Evolutionary conservation across 2,888 invertebrate species (phyloP), one percentile per base, ranked within the genome.

Genomic region (Cinara cedri): DNA sequence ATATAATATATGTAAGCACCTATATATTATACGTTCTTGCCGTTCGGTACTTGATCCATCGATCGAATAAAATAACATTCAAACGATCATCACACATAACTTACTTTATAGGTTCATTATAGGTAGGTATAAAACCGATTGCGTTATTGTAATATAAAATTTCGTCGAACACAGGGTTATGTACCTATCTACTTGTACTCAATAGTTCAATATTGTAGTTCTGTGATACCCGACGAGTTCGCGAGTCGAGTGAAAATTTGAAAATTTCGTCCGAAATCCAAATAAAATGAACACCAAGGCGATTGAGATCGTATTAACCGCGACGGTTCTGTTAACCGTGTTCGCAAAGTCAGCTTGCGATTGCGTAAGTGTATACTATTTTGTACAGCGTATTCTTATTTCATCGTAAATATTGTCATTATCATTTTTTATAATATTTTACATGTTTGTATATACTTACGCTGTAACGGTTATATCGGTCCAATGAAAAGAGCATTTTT

Each of bases 331-430:
- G 42, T 11, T 63, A 14, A 11, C 44, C 3, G 21, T 21, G 46
- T 21, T 14, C 46, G 9, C 46, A 9, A 46, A 65, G 44, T 44
- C 44, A 14, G 21, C 46, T 21, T 9, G 46, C 44, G 16, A 21
- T 65, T 65, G 65, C 14, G 65, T 65, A 24, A 65, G 65, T 44
- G 46, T 44, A 44, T 60, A 26, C 24, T n/a, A n/a, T n/a, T n/a
- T n/a, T n/a, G n/a, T n/a, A n/a, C n/a, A n/a, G 24, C 24, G 21
- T 57, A n/a, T 51, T 16, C 1, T 19, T 13, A 24, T 57, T 24
- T 24, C 6, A 55, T 51, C 51, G 51, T 16, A 4, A n/a, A 16
- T 51, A 51, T 16, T 51, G 51, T 51, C 14, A 51, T 54, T 8
- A 14, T 60, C 14, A 60, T 60, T 24, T 26, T 16, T 26, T 26